phyloP scores from a whole-genome alignment of 1,140 invertebrate genomes.

The Lethrus apterus region DNA sequence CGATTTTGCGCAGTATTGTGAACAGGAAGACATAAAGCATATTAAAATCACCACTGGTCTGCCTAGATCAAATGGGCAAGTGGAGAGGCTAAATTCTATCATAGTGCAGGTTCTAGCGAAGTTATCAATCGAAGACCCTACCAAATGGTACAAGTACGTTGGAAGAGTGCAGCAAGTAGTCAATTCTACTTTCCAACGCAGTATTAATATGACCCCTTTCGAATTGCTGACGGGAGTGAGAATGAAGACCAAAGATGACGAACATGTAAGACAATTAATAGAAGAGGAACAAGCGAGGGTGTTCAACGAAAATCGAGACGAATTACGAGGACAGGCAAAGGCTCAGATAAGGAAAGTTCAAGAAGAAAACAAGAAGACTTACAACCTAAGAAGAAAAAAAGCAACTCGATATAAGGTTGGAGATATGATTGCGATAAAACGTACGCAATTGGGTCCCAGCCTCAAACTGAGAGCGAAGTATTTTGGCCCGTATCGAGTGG shows the following conservation, averaged over 20 bases:
- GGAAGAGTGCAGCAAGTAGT: constrained; percentile 28
- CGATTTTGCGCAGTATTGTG: constrained; percentile 29
- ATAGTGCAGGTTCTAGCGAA: constrained; percentile 31
- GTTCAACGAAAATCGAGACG: no score
- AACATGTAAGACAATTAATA: constrained; percentile 17
- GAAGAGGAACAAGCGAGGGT: no score
- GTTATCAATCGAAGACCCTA: constrained; percentile 21
- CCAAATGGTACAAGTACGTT: constrained; percentile 33
- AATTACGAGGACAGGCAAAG: no score
- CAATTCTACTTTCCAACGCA: constrained; percentile 33
- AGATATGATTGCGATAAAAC: no score
- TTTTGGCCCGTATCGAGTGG: no score
- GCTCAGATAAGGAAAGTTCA: no score
- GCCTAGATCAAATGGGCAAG: constrained; percentile 32
- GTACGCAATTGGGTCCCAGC: no score
- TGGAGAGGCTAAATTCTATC: constrained; percentile 30
- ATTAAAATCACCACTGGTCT: constrained; percentile 30
- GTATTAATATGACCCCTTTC: constrained; percentile 34
- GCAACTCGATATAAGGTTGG: no score
- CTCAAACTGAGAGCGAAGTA: no score
- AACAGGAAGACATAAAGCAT: constrained; percentile 27
- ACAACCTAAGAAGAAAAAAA: no score
- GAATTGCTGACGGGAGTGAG: constrained; percentile 31
- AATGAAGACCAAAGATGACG: constrained; percentile 28
- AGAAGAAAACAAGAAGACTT: no score